Conservation (phyloP, 2,888 invertebrate species). For the Ophion ellenae region DNA sequence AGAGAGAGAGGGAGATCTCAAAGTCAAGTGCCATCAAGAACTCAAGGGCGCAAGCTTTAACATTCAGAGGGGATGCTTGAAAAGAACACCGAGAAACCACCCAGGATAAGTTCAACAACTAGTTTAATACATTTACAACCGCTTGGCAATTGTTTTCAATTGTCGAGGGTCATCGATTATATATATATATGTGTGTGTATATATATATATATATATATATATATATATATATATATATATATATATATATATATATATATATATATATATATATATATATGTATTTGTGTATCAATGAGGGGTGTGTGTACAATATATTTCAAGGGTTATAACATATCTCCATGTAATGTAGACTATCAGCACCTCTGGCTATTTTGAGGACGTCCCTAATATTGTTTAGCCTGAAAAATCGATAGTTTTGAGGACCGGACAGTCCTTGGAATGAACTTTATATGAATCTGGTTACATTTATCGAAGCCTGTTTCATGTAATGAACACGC, state of each 20-base stretch:
- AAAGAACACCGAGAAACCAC: conserved; percentile 41
- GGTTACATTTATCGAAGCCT: not conserved
- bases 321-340: not conserved
- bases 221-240: not conserved
- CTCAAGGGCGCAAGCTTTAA: conserved; percentile 43
- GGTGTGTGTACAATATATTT: not conserved
- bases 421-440: not conserved
- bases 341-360: not conserved
- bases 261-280: too few relatives aligned
- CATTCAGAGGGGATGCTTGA: conserved; percentile 24
- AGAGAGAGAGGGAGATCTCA: conserved; percentile 38
- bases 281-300: too few relatives aligned
- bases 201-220: not conserved
- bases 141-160: conserved; percentile 77
- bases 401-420: not conserved
- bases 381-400: not conserved
- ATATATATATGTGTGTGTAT: not conserved
- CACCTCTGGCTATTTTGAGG: not conserved
- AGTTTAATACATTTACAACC: conserved; percentile 78
- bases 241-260: too few relatives aligned
- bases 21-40: conserved; percentile 56
- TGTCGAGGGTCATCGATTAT: conserved; percentile 24
- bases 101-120: conserved; percentile 62
- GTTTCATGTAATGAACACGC: not conserved
- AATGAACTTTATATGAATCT: not conserved